Evolutionary conservation across 2,113 vertebrate species (phyloP).

Genomic region (Spea bombifrons): DNA sequence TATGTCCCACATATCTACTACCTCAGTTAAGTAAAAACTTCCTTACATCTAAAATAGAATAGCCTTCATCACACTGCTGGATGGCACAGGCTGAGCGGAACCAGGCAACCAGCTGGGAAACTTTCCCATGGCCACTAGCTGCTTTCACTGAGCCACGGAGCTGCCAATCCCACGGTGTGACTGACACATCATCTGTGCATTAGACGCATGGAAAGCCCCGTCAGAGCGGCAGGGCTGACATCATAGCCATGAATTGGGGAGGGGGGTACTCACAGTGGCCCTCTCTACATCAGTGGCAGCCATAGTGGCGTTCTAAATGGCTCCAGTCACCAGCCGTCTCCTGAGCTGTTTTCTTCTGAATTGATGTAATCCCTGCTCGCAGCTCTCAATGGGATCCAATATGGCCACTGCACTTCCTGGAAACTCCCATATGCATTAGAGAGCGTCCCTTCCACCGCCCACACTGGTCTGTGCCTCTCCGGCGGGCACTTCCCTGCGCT

Average conservation of each 20-base stretch:
- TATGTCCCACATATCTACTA: no score
- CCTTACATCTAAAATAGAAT: no score
- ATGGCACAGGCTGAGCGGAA: background rate
- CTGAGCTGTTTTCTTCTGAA: constrained; percentile 57
- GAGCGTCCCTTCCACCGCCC: constrained; percentile 30
- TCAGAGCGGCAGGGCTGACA: background rate
- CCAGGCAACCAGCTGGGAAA: background rate
- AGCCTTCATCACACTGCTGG: no score
- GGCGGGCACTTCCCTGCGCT: background rate
- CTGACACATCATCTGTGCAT: background rate
- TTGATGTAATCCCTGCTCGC: constrained; percentile 53
- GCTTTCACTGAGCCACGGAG: background rate
- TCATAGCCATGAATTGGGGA: background rate
- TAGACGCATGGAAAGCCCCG: background rate
- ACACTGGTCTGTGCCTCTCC: background rate
- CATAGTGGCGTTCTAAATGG: constrained; percentile 65
- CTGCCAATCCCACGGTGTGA: background rate
- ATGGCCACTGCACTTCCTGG: constrained; percentile 79
- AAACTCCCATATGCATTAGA: constrained; percentile 68
- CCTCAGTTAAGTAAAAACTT: no score
- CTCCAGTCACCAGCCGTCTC: constrained; percentile 55
- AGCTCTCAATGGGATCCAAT: constrained; percentile 72
- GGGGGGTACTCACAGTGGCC: constrained; percentile 73
- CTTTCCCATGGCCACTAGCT: background rate
- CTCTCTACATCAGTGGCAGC: constrained; percentile 87